Conservation (phyloP, 2,888 invertebrate genomes). For the Antitype chi region DNA sequence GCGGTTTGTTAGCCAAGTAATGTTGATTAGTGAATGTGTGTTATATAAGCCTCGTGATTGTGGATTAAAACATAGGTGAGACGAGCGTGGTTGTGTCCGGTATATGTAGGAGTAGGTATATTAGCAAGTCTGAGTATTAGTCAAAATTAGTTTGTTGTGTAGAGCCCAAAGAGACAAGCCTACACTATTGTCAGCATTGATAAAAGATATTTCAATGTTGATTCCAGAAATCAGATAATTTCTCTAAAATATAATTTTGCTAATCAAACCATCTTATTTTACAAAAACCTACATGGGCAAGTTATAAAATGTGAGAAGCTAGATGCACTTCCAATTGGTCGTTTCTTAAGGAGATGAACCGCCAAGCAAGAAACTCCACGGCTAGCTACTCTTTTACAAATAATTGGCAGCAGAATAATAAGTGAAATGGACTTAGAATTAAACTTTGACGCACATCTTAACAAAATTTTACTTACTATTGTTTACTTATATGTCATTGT, state of each 20-base stretch:
- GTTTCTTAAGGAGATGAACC: no score
- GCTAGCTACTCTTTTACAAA: no score
- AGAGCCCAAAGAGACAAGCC: background rate
- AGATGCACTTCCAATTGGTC: no score
- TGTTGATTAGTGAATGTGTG: slow-evolving; percentile 57
- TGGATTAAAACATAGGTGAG: slow-evolving; percentile 17
- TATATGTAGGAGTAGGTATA: background rate
- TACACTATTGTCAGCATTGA: background rate
- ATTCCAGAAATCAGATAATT: background rate
- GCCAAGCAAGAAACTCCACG: no score
- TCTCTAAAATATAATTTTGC: background rate
- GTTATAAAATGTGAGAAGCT: no score
- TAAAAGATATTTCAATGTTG: no score
- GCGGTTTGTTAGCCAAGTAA: slow-evolving; percentile 39
- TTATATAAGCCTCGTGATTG: slow-evolving; percentile 43
- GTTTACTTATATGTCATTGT: background rate
- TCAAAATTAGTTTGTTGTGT: slow-evolving; percentile 4
- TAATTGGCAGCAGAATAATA: no score
- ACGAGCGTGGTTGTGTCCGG: background rate
- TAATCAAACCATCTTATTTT: no score
- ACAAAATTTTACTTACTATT: background rate
- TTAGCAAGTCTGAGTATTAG: slow-evolving; percentile 2
- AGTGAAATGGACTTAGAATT: background rate
- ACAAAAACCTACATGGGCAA: no score
- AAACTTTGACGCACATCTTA: background rate